Base-by-base conservation (phyloP, 2,888 invertebrate species). In the Pandemis corylana region DNA sequence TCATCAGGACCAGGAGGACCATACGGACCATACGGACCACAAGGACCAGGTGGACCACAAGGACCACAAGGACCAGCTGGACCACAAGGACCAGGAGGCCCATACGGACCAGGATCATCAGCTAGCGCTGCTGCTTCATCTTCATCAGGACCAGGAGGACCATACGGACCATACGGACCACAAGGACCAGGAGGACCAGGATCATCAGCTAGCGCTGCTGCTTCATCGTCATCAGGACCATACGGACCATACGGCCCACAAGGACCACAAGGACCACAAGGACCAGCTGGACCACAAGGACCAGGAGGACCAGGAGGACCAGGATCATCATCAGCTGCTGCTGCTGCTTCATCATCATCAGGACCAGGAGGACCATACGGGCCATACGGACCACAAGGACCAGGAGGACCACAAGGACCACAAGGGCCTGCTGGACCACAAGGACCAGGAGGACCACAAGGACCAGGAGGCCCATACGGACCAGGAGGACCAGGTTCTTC, bases 1-100 rank as follows among this genome's bases (percentile, higher is more conserved):
- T n/a, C n/a, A n/a, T n/a, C n/a, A 9, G 77, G 77, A 66, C n/a
- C n/a, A n/a, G n/a, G n/a, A 51, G 75, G 72, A 71, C 53, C 68
- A 53, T n/a, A 28, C 15, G 63, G 72, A 59, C 5, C 20, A 61
- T n/a, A 20, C 0, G n/a, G n/a, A 5, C 1, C 15, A 36, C n/a
- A 9, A 68, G 53, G 70, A 67, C 46, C 62, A 68, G 0, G 0
- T 7, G 59, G 64, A 53, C n/a, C n/a, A n/a, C 36, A 72, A 51
- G 75, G 72, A 71, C 53, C 68, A 53, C n/a, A 36, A 42, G 63
- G 72, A 59, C 5, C 20, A 61, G 20, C 41, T 2, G n/a, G n/a
- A 5, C 20, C 20, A 20, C 20, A 20, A 20, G 20, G 20, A 20
- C 53, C 15, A 53, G 1, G 15, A 7, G 75, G 67, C 53, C 65